Base-by-base conservation (phyloP, 2,113 vertebrate genomes). In the Epinephelus cyanopodus region DNA sequence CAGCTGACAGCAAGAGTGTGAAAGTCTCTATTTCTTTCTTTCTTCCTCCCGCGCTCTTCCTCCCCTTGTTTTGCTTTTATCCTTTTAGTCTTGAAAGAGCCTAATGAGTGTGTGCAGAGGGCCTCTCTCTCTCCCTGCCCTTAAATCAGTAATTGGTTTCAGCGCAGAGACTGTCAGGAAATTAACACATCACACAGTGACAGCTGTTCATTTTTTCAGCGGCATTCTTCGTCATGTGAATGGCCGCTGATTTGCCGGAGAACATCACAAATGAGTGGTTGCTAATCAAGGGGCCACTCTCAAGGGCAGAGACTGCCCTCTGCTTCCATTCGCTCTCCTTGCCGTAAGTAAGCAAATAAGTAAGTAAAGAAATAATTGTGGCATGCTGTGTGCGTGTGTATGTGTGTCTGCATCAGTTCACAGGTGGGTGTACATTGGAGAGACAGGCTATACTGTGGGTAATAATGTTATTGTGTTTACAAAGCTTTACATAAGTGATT, bases 101-200 rank as follows among this genome's bases (percentile, higher is more conserved):
- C 97, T 99, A 99, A 99, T 98, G 98, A 99, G 97, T 96, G 95
- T 96, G 96, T 96, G 94, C 95, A 96, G 95, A 97, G 96, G 97
- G 96, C 95, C 94, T 95, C 96, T 96, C 96, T 97, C 96, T 96
- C 95, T 97, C 95, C 92, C 95, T 99, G 97, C 97, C 97, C 97
- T 98, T 98, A 99, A 98, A 98, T 99, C 97, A 97, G 97, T 99
- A 99, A 99, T 99, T 99, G 98, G 98, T 97, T 99, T 97, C 97
- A 97, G 96, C 94, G 92, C 96, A 93, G 95, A 97, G 96, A 96
- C 98, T 98, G 98, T 99, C 97, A 97, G 97, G 96, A 98, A 99
- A 99, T 99, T 99, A 99, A 99, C 97, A 99, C 97, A 98, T 99
- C 98, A 99, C 96, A 97, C 95, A 91, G 95, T 98, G 98, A 99